Evolutionary conservation across 2,888 invertebrate species (phyloP), one percentile per base, ranked within the genome.

Genomic region (Phyllotreta cruciferae): DNA sequence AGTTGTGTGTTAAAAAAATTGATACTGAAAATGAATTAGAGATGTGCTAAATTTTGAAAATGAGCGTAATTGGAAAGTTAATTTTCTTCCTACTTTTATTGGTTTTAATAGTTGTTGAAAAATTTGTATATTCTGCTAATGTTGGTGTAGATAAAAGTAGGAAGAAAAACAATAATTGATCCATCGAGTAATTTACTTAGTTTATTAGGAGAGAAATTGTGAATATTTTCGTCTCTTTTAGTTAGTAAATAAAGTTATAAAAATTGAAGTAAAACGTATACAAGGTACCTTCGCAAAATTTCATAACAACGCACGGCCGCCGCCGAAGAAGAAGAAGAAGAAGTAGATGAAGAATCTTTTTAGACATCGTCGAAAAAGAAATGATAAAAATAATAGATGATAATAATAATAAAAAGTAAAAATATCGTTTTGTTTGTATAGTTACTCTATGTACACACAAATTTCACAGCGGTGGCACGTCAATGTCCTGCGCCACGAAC

Each of bases 401-500:
- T n/a, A 24, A 24, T 24, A 4, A 24, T 24, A 24, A 24, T 24
- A 24, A 24, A 24, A 24, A 24, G 24, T 24, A 24, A 24, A 24
- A 24, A 24, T 24, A 24, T 24, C 24, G 24, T 24, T 24, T 39
- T 34, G 41, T 34, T 24, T 24, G 24, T 24, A 24, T 24, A 24
- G 24, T 24, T 24, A 24, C 24, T 24, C 1, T 73, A 72, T 64
- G 53, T 64, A 64, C 61, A 64, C 66, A 56, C 45, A 56, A 73
- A 67, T 71, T 76, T 77, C 74, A 77, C 75, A 75, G 69, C 34
- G 77, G 80, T 78, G 80, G 79, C 79, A 79, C 80, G 67, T 81
- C 80, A 66, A 81, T 72, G 73, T 80, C 80, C 64, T 76, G 79
- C 49, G 79, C 80, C 81, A 79, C 80, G 64, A 81, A 82, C 37